Evolutionary conservation across 1,140 invertebrate genomes (phyloP), one percentile per base, ranked within the genome.

Genomic region (Lasioglossum baleicum): DNA sequence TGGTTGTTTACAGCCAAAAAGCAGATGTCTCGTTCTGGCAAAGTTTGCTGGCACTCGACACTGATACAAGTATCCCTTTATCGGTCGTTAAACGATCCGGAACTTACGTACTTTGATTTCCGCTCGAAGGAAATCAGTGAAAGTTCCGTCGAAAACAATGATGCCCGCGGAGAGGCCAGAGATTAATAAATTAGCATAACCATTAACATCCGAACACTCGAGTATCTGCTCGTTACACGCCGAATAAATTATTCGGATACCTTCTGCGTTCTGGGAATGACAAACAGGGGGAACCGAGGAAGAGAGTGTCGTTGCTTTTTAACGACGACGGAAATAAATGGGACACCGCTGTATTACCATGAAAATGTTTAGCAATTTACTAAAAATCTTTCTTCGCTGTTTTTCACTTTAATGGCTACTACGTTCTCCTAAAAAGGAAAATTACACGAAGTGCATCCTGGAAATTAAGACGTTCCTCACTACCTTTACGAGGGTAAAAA

Each of bases 11-110:
- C 88, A 87, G 80, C 82, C 83, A 87, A 88, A 86, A 88, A 89
- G 88, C 88, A 91, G 90, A 92, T 91, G 88, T 88, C 87, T 92
- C 87, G 85, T 91, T 89, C 88, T 92, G 90, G 90, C 91, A 92
- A 87, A 83, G 83, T 83, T 90, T 86, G 87, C 87, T 92, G 91
- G 91, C 91, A 90, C 88, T 87, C 80, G 58, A 56, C 56, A 61
- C 81, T 64, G 85, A 83, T 87, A 87, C 80, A 75, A 82, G 82
- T 82, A 84, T 87, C 51, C 76, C 72, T 86, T 84, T 82, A 75
- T 84, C 84, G 79, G 82, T 78, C 75, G 72, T 81, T 73, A 71
- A 85, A 22, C 73, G 51, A 75, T 42, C 53, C 20, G 72, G 76
- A 66, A 76, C 58, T 72, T 80, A 68, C 72, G 64, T 65, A 67